Percentiles rank a stretch among this genome's conserved stretches.
phyloP scores from a whole-genome alignment of 1,140 invertebrate species.

The Drosophila obscura region DNA sequence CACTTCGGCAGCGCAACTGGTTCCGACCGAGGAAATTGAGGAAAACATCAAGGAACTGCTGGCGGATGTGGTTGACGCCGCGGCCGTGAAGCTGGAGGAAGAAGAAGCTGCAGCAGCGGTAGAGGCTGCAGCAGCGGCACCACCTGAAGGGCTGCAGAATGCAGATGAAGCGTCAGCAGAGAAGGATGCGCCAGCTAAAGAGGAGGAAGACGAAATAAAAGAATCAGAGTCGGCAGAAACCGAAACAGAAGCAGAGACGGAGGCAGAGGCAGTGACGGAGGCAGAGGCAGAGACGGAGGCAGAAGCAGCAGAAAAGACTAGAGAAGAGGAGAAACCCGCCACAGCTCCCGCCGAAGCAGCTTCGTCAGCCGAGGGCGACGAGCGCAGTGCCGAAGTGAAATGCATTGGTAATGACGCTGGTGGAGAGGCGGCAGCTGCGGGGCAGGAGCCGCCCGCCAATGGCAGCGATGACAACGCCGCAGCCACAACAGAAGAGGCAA shows the following conservation, averaged over 20 bases:
- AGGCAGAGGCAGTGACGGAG: slow-evolving; percentile 12
- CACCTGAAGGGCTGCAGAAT: too few species aligned
- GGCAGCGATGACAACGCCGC: slow-evolving; percentile 26
- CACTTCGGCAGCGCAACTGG: not conserved
- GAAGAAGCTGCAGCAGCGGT: slow-evolving; percentile 29
- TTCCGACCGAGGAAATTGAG: slow-evolving; percentile 26
- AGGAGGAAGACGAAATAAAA: too few species aligned
- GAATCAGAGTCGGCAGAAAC: too few species aligned
- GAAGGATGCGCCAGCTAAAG: not conserved
- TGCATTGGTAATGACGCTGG: slow-evolving; percentile 10
- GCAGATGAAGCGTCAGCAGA: slow-evolving; percentile 2
- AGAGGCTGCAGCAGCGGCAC: slow-evolving; percentile 9
- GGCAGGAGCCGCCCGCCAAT: not conserved
- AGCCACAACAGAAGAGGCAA: slow-evolving; percentile 11
- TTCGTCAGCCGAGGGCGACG: slow-evolving; percentile 7
- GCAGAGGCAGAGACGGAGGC: slow-evolving; percentile 37
- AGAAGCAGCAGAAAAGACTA: slow-evolving; percentile 9
- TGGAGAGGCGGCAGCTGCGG: too few species aligned
- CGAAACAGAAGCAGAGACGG: not conserved
- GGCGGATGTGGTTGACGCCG: slow-evolving; percentile 50
- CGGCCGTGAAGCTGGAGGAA: slow-evolving; percentile 57
- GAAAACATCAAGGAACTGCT: slow-evolving; percentile 42
- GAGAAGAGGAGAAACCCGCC: slow-evolving; percentile 4
- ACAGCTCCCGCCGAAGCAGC: slow-evolving; percentile 3
- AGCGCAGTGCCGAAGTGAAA: slow-evolving; percentile 12